A percentile compares a stretch with the other conserved stretches of the same genome.
Conservation (phyloP, 1,140 invertebrate species). For the Belonocnema kinseyi region DNA sequence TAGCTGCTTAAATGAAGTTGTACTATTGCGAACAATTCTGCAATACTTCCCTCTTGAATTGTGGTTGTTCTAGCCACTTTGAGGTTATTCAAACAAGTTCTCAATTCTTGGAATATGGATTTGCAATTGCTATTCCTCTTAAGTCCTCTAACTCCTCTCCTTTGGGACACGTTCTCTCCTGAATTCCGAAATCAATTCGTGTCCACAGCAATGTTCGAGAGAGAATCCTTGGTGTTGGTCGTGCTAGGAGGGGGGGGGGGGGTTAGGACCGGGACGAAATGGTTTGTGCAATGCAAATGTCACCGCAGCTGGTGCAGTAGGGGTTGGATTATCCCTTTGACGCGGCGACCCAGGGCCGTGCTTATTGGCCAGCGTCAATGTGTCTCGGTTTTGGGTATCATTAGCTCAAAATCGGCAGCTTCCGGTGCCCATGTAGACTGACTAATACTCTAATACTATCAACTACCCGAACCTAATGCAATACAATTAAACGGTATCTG, state of each 20-base stretch:
- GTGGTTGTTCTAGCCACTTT: too few relatives aligned
- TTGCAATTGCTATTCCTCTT: too few relatives aligned
- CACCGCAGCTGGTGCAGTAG: constrained; percentile 55
- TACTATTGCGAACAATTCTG: too few relatives aligned
- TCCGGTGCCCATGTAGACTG: constrained; percentile 40
- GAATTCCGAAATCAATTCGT: constrained; percentile 51
- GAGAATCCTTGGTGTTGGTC: neutral
- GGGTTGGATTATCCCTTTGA: constrained; percentile 55
- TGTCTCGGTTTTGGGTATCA: constrained; percentile 52
- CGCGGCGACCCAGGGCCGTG: constrained; percentile 49
- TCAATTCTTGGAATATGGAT: too few relatives aligned
- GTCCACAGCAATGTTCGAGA: constrained; percentile 29
- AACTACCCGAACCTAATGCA: constrained; percentile 36
- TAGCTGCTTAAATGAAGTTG: too few relatives aligned
- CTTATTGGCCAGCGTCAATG: constrained; percentile 52
- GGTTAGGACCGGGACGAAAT: constrained; percentile 36
- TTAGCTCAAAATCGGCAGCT: constrained; percentile 52
- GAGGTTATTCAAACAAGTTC: too few relatives aligned
- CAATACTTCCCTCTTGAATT: too few relatives aligned
- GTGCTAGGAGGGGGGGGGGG: constrained; percentile 18
- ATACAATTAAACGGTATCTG: constrained; percentile 39
- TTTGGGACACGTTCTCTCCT: constrained; percentile 9
- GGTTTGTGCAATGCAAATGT: constrained; percentile 56
- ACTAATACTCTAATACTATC: constrained; percentile 39
- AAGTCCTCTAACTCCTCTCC: neutral